Percentiles rank a stretch among this genome's conserved stretches.
Evolutionary conservation across 2,797 vertebrate species (phyloP).

Genomic region (Anolis apletophallus): DNA sequence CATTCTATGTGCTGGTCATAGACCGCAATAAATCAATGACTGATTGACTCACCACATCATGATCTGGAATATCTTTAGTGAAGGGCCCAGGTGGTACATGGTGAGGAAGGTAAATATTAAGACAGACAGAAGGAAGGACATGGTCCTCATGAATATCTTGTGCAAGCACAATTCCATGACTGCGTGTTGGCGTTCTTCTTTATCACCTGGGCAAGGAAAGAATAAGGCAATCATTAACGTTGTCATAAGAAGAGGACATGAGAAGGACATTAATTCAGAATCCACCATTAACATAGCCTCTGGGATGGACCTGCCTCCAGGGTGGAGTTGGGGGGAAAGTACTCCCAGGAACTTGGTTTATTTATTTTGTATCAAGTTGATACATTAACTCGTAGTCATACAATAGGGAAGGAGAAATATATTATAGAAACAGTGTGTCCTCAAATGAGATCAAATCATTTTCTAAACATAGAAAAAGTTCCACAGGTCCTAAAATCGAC

Average conservation of each 20-base stretch:
- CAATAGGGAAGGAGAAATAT: too few relatives aligned
- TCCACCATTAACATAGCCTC: not conserved
- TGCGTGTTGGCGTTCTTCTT: not conserved
- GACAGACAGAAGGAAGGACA: not conserved
- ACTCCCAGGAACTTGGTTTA: not conserved
- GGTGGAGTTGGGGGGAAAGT: not conserved
- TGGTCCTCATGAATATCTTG: not conserved
- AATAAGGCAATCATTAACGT: not conserved
- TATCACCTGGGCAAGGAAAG: not conserved
- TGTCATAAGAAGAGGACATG: too few relatives aligned
- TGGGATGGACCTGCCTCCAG: not conserved
- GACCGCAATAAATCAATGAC: too few relatives aligned
- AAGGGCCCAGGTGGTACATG: not conserved
- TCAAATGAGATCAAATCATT: too few relatives aligned
- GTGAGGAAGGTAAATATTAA: not conserved
- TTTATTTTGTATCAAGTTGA: too few relatives aligned
- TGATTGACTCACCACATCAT: conserved; percentile 19
- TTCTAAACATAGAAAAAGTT: too few relatives aligned
- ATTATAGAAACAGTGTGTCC: too few relatives aligned
- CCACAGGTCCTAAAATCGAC: too few relatives aligned
- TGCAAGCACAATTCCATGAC: not conserved
- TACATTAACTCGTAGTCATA: too few relatives aligned
- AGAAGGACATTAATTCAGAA: not conserved
- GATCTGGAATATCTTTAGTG: not conserved
- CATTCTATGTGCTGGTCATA: too few relatives aligned